Percentiles rank a stretch among this genome's conserved stretches.
These are phyloP conservation scores for Chlorodrepanis virens DNA, from an alignment of 2,113 vertebrate species.

Conservation along the genomic window DNA sequence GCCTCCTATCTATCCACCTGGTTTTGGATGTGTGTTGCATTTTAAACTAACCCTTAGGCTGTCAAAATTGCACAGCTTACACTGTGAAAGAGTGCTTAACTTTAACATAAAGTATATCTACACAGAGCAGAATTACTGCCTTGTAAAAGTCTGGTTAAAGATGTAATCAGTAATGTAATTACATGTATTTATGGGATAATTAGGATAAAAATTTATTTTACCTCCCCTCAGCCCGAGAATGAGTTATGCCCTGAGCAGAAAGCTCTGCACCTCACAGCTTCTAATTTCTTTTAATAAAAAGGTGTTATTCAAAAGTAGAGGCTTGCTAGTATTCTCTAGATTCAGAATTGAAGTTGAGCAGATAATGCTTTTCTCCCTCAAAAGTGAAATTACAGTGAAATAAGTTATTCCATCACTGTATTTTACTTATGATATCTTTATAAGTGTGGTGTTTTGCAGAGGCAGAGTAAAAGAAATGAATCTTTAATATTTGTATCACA, in stretches of 20 bases:
- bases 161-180: neutral
- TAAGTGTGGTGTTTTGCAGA: constrained; percentile 28
- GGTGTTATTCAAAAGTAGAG: neutral
- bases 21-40: neutral
- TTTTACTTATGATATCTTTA: constrained; percentile 48
- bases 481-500: constrained; percentile 45
- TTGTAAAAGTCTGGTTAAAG: neutral
- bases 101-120: neutral
- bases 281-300: neutral
- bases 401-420: constrained; percentile 9
- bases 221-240: neutral
- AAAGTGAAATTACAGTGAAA: constrained; percentile 32
- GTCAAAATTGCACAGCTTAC: neutral
- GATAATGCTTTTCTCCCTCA: neutral
- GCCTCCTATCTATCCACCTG: neutral
- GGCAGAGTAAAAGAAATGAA: constrained; percentile 42
- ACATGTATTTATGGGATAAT: neutral
- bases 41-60: neutral
- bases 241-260: neutral
- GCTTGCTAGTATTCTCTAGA: neutral
- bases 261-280: neutral
- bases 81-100: neutral
- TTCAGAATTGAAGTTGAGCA: neutral
- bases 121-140: neutral
- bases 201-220: neutral